phyloP scores from a whole-genome alignment of 2,797 vertebrate species.

The Coregonus sp. region DNA sequence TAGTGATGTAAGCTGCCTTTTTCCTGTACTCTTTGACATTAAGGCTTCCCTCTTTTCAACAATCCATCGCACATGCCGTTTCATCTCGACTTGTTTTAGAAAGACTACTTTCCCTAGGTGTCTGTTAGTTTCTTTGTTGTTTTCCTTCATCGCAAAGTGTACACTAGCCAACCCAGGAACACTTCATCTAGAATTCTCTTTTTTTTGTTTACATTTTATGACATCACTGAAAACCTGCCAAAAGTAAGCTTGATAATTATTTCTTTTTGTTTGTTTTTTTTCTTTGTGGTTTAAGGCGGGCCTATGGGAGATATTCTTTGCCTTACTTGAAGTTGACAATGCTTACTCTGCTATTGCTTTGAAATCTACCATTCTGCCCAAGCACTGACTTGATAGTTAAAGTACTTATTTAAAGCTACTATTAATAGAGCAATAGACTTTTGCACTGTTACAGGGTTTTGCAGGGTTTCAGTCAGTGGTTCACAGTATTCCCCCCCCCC shows the following conservation, averaged over 20 bases:
- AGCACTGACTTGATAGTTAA: conserved; percentile 58
- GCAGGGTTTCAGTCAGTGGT: conserved; percentile 86
- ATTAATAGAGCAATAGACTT: conserved; percentile 73
- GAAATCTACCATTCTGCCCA: conserved; percentile 56
- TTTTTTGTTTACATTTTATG: conserved; percentile 60
- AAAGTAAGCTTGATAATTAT: conserved; percentile 57
- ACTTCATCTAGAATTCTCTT: conserved; percentile 45
- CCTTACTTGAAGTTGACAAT: conserved; percentile 67
- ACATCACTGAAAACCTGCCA: conserved; percentile 71
- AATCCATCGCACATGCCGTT: conserved; percentile 27
- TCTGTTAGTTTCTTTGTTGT: neutral
- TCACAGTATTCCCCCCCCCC: conserved; percentile 67
- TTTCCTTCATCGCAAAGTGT: conserved; percentile 26
- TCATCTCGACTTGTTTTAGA: conserved; percentile 36
- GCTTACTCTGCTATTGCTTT: conserved; percentile 40
- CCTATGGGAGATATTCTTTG: conserved; percentile 48
- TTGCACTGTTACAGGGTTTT: conserved; percentile 86
- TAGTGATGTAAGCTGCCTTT: conserved; percentile 53
- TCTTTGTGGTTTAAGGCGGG: neutral
- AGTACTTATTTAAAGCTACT: conserved; percentile 64
- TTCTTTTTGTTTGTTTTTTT: conserved; percentile 18
- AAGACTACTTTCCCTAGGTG: conserved; percentile 30
- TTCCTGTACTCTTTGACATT: conserved; percentile 41
- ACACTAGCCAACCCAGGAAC: conserved; percentile 56
- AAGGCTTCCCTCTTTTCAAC: conserved; percentile 12